These are phyloP conservation scores for Exaiptasia diaphana DNA, from an alignment of 64 coral and sea anemone genomes.

Conservation along the genomic window DNA sequence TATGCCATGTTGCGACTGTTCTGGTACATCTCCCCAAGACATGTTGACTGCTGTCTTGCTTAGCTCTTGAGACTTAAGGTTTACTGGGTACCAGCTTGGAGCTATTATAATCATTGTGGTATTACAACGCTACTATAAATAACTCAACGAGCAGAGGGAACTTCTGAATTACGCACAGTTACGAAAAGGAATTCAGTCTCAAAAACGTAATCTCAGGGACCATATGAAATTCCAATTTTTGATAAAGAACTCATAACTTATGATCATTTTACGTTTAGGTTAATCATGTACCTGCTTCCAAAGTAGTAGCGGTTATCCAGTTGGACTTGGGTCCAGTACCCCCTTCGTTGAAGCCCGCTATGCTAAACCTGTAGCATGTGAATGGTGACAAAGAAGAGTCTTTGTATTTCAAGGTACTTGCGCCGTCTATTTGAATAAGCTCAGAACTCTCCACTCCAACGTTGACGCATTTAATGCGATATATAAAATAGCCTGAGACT, in stretches of 20 bases:
- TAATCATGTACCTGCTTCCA: background rate
- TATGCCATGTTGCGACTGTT: background rate
- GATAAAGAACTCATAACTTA: too few relatives aligned
- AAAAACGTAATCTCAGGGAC: too few relatives aligned
- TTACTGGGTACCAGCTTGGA: background rate
- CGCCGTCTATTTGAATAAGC: too few relatives aligned
- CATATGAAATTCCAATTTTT: too few relatives aligned
- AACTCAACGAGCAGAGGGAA: background rate
- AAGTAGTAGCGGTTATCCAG: background rate
- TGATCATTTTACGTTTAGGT: background rate
- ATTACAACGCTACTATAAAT: background rate
- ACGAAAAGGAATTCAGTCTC: background rate
- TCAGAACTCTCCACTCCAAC: too few relatives aligned
- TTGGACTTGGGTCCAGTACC: background rate
- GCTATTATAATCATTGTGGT: too few relatives aligned
- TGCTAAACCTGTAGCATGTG: background rate
- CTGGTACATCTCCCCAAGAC: background rate
- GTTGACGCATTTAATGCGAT: too few relatives aligned
- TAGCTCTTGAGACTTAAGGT: background rate
- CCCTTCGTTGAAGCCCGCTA: background rate
- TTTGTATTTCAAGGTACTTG: too few relatives aligned
- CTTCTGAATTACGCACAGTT: background rate
- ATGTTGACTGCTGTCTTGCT: background rate
- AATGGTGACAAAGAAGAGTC: too few relatives aligned
- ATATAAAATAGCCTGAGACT: too few relatives aligned